Conservation (phyloP, 1,140 invertebrate species). For the Phenacoccus solenopsis region DNA sequence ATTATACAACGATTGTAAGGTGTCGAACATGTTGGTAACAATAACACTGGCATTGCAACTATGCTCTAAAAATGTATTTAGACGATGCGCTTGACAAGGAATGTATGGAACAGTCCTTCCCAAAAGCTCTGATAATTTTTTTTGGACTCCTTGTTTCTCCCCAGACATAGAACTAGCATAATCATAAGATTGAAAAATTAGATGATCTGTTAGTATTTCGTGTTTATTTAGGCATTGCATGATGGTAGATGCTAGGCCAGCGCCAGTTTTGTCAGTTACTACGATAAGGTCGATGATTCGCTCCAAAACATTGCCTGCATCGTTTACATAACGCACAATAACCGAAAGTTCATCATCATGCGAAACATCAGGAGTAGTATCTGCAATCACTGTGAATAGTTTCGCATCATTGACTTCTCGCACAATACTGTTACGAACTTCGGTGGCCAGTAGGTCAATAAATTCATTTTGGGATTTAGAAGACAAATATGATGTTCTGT, state of each 20-base stretch:
- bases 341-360: slow-evolving; percentile 12
- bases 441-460: slow-evolving; percentile 11
- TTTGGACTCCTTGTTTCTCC: not conserved
- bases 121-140: slow-evolving; percentile 7
- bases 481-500: slow-evolving; percentile 7
- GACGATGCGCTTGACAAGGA: slow-evolving; percentile 14
- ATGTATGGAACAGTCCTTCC: slow-evolving; percentile 17
- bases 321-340: slow-evolving; percentile 12
- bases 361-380: slow-evolving; percentile 19
- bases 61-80: slow-evolving; percentile 15
- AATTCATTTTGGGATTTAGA: slow-evolving; percentile 17
- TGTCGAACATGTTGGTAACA: slow-evolving; percentile 8
- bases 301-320: not conserved
- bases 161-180: slow-evolving; percentile 7
- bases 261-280: slow-evolving; percentile 9
- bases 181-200: slow-evolving; percentile 20
- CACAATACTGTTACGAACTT: slow-evolving; percentile 3
- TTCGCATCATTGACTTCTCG: not conserved
- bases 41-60: slow-evolving; percentile 14
- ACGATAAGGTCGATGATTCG: not conserved
- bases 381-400: slow-evolving; percentile 12
- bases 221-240: slow-evolving; percentile 6
- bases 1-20: not conserved
- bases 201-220: slow-evolving; percentile 8
- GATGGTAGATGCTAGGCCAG: slow-evolving; percentile 7